Percentiles rank a stretch among this genome's conserved stretches.
phyloP scores from a whole-genome alignment of 2,113 vertebrate species.

The Leucosticte australis region DNA sequence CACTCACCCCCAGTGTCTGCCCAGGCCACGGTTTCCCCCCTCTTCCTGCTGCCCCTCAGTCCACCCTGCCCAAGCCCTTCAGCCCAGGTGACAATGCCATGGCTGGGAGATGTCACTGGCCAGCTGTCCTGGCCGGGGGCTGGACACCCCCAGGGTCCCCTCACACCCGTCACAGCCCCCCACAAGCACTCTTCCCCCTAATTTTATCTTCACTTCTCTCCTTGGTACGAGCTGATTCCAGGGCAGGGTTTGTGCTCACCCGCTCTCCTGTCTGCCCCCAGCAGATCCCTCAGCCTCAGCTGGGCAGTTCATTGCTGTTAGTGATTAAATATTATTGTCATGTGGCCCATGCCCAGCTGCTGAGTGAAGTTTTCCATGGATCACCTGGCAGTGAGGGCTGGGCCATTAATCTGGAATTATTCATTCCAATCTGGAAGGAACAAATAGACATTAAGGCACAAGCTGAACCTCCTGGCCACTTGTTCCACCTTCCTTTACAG shows the following conservation, averaged over 20 bases:
- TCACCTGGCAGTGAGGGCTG: neutral
- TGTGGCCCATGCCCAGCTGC: neutral
- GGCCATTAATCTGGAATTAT: neutral
- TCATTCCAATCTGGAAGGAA: neutral
- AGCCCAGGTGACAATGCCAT: accelerated
- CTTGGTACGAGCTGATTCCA: neutral
- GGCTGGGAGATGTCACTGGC: neutral
- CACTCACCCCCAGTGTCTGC: accelerated
- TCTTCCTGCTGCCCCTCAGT: neutral
- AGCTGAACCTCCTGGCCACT: neutral
- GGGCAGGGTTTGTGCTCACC: neutral
- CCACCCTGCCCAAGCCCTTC: neutral
- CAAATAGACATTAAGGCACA: neutral
- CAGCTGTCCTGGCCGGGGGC: neutral
- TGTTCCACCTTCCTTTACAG: neutral
- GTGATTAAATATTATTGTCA: neutral
- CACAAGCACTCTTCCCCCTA: neutral
- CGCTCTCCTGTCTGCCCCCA: neutral
- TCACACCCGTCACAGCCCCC: neutral
- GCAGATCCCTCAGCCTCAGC: neutral
- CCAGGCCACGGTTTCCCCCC: accelerated
- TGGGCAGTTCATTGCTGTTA: neutral
- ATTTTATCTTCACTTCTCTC: neutral
- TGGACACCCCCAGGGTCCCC: neutral
- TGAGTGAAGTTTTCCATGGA: neutral